phyloP scores from a whole-genome alignment of 1,140 invertebrate species.

The Agrypnia vestita region DNA sequence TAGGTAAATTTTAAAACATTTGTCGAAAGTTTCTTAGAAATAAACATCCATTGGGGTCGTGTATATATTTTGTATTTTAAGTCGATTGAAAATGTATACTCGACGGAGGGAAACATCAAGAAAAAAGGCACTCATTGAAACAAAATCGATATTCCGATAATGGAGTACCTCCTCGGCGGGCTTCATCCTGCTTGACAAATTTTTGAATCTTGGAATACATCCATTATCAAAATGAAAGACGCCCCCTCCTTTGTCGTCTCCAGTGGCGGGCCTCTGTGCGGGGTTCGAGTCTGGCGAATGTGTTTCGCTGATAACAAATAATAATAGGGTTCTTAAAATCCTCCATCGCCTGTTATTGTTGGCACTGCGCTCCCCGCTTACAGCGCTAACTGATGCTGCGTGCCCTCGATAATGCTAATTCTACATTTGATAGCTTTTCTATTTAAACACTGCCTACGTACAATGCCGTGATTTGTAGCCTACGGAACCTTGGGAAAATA shows the following conservation, averaged over 20 bases:
- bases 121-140: neutral
- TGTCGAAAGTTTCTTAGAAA: too few species aligned
- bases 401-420: conserved; percentile 56
- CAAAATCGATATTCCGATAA: neutral
- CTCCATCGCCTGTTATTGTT: conserved; percentile 50
- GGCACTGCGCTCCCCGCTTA: conserved; percentile 28
- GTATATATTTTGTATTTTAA: too few species aligned
- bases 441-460: conserved; percentile 18
- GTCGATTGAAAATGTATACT: too few species aligned
- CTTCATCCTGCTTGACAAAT: conserved; percentile 20
- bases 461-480: too few species aligned
- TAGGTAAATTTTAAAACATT: too few species aligned
- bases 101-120: too few species aligned
- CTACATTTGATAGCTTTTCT: conserved; percentile 47
- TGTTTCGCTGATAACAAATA: conserved; percentile 56
- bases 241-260: neutral
- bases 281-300: conserved; percentile 36
- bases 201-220: conserved; percentile 24
- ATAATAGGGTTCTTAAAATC: conserved; percentile 57
- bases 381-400: conserved; percentile 50
- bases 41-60: too few species aligned
- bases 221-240: conserved; percentile 27
- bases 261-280: neutral
- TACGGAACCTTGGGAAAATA: too few species aligned
- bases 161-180: conserved; percentile 1